Conservation (phyloP, 2,113 vertebrate genomes). For the Melanerpes formicivorus region DNA sequence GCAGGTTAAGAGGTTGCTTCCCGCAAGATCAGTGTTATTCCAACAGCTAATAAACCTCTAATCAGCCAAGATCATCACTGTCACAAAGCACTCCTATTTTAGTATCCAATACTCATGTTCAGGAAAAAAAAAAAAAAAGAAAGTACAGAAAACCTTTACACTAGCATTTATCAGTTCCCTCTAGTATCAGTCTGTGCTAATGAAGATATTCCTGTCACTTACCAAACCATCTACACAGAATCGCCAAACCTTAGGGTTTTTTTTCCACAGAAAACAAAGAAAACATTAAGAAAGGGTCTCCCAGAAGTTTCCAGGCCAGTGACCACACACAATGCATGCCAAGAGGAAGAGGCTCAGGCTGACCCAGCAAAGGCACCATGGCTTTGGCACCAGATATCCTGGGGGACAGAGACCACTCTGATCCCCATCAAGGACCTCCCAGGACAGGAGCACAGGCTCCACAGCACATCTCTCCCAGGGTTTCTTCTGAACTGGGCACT, state of each 20-base stretch:
- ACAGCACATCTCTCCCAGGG: background rate
- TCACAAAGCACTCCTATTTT: background rate
- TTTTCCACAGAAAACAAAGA: background rate
- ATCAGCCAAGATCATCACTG: background rate
- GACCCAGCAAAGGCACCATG: background rate
- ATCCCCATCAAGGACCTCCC: background rate
- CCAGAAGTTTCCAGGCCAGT: background rate
- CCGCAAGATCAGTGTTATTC: constrained; percentile 32
- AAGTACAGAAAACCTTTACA: background rate
- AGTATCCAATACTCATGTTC: background rate
- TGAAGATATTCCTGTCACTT: background rate
- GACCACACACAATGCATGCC: rapidly evolving
- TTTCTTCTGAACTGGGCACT: background rate
- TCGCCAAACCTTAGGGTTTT: background rate
- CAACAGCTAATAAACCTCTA: constrained; percentile 14
- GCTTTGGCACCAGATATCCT: background rate
- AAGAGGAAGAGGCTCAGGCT: background rate
- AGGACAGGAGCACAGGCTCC: background rate
- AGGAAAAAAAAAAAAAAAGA: background rate
- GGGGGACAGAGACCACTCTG: background rate
- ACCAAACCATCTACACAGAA: background rate
- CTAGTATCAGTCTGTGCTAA: background rate
- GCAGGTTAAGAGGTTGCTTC: constrained; percentile 70
- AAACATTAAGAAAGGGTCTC: background rate
- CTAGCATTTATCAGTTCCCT: background rate